Percentiles rank a stretch among this genome's conserved stretches.
Evolutionary conservation across 2,113 vertebrate species (phyloP).

Genomic region (Elachura formosa): DNA sequence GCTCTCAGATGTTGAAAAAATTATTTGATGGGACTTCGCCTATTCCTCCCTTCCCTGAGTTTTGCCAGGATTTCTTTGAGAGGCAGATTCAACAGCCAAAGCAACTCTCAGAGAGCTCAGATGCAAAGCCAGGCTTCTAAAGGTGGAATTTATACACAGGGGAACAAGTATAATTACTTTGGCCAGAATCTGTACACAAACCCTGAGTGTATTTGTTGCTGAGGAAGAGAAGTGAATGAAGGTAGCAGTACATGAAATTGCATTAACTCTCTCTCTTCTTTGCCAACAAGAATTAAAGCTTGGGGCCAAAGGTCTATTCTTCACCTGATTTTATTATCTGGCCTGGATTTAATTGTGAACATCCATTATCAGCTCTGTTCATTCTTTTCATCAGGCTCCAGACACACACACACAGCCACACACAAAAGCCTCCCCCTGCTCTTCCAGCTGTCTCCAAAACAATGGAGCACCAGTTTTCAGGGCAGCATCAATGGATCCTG

Average conservation of each 20-base stretch:
- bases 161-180: neutral
- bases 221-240: neutral
- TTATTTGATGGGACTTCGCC: neutral
- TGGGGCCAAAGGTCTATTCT: neutral
- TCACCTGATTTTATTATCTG: neutral
- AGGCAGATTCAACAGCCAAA: neutral
- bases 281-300: neutral
- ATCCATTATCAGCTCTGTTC: neutral
- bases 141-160: neutral
- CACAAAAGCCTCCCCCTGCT: neutral
- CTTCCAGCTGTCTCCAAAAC: neutral
- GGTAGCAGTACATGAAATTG: neutral
- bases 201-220: neutral
- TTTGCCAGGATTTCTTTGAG: neutral
- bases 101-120: neutral
- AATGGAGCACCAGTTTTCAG: neutral
- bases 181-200: neutral
- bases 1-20: neutral
- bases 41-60: neutral
- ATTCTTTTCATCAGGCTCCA: neutral
- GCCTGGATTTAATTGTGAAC: constrained; percentile 17
- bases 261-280: neutral
- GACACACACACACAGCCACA: neutral
- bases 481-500: neutral
- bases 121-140: neutral